A percentile compares a stretch with the other conserved stretches of the same genome.
phyloP scores from a whole-genome alignment of 1,140 invertebrate genomes.

The Copidosoma floridanum region DNA sequence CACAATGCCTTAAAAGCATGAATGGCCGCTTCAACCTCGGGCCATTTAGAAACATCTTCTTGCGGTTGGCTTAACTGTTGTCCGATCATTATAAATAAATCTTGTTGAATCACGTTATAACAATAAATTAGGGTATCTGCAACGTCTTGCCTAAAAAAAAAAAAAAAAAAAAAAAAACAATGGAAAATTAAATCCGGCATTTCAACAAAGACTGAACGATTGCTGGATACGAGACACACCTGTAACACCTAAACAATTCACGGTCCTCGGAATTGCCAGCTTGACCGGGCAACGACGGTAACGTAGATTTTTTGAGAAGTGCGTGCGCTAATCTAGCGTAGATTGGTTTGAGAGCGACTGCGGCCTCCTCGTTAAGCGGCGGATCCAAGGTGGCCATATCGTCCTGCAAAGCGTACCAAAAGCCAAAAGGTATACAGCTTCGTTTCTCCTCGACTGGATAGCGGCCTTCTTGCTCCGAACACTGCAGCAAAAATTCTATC shows the following conservation, averaged over 20 bases:
- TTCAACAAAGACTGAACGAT: too few species aligned
- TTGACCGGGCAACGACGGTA: constrained; percentile 46
- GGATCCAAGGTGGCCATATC: constrained; percentile 60
- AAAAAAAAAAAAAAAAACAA: constrained; percentile 1
- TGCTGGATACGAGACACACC: constrained; percentile 50
- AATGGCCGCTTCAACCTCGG: constrained; percentile 74
- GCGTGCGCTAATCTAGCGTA: constrained; percentile 66
- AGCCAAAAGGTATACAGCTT: constrained; percentile 69
- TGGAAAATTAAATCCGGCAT: too few species aligned
- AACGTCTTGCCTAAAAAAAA: constrained; percentile 68
- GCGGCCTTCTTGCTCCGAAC: constrained; percentile 74
- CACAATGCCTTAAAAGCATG: constrained; percentile 71
- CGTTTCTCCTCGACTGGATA: constrained; percentile 76
- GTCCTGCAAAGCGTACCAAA: constrained; percentile 90
- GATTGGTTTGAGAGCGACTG: constrained; percentile 62
- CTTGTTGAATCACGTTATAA: constrained; percentile 72
- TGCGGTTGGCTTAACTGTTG: constrained; percentile 53
- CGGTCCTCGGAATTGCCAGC: constrained; percentile 69
- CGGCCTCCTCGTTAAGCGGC: constrained; percentile 54
- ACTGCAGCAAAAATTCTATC: constrained; percentile 67
- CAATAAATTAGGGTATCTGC: constrained; percentile 87
- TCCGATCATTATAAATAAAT: constrained; percentile 67
- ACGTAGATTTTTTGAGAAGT: constrained; percentile 66
- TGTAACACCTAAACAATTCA: constrained; percentile 84
- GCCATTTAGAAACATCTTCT: constrained; percentile 56